Percentiles rank a stretch among this genome's conserved stretches.
These are phyloP conservation scores for Nettapus auritus DNA, from an alignment of 2,113 vertebrate species.

Conservation along the genomic window DNA sequence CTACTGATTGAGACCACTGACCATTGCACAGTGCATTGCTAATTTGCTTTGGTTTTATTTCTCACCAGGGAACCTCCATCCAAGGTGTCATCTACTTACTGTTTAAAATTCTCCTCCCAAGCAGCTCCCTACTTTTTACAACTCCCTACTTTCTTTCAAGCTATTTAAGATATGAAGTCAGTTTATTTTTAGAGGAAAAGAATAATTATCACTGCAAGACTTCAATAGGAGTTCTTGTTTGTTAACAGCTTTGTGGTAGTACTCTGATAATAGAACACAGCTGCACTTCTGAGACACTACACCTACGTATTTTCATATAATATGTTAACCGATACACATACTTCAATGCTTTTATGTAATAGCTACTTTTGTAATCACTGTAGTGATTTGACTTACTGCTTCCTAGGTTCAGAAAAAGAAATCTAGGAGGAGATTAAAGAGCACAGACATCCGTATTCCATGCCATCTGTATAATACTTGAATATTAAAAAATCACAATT, in stretches of 20 bases:
- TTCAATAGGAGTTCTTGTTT: neutral
- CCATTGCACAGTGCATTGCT: neutral
- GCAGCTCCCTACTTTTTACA: too few species aligned
- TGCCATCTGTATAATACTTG: neutral
- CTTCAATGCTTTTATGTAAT: conserved; percentile 2
- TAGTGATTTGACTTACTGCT: neutral
- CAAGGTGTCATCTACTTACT: neutral
- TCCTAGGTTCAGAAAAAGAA: neutral
- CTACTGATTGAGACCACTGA: neutral
- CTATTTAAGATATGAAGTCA: neutral
- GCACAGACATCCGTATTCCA: neutral
- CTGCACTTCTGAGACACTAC: conserved; percentile 13
- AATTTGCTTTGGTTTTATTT: neutral
- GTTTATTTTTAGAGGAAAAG: neutral
- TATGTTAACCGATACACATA: neutral
- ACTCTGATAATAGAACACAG: conserved; percentile 19
- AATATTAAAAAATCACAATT: neutral
- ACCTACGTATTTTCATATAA: conserved; percentile 28
- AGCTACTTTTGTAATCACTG: neutral
- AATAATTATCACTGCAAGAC: neutral
- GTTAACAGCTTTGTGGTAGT: conserved; percentile 27
- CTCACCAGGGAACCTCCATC: neutral
- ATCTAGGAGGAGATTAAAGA: neutral
- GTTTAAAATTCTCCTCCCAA: neutral
- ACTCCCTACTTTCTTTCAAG: neutral